A percentile compares a stretch with the other conserved stretches of the same genome.
Evolutionary conservation across 2,113 vertebrate species (phyloP).

Genomic region (Prochilodus magdalenae): DNA sequence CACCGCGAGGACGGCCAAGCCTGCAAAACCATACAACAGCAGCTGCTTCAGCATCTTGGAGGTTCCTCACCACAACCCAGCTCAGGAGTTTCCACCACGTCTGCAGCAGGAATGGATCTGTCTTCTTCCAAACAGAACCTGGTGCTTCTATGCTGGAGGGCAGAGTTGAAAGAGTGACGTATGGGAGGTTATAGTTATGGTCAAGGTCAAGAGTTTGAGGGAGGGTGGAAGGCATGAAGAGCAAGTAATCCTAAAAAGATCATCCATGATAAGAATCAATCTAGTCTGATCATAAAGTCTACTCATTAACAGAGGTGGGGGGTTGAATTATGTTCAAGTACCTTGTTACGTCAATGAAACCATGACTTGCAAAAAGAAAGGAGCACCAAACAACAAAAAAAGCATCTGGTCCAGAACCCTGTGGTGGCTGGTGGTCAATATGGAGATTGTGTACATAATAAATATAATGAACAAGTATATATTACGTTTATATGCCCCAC

Average conservation of each 20-base stretch:
- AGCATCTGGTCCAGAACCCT: no score
- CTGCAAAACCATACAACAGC: conserved; percentile 61
- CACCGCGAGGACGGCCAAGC: conserved; percentile 43
- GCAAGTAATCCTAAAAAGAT: neutral
- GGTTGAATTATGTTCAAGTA: neutral
- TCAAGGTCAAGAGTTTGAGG: neutral
- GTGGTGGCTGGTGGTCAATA: no score
- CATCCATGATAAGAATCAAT: no score
- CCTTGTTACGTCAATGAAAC: no score
- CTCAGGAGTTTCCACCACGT: neutral
- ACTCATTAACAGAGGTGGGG: conserved; percentile 65
- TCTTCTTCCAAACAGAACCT: neutral
- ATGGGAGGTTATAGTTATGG: neutral
- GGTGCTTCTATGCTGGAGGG: neutral
- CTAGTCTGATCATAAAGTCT: conserved; percentile 66
- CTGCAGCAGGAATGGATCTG: conserved; percentile 5
- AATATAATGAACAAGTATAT: no score
- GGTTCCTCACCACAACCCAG: neutral
- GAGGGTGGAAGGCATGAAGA: neutral
- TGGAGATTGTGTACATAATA: no score
- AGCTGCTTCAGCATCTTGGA: conserved; percentile 70
- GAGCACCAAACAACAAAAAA: no score
- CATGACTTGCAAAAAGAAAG: no score
- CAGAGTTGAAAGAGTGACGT: neutral
- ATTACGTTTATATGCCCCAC: no score